These are phyloP conservation scores for Poeciliopsis turrubarensis DNA, from an alignment of 2,113 vertebrate species.

Conservation along the genomic window DNA sequence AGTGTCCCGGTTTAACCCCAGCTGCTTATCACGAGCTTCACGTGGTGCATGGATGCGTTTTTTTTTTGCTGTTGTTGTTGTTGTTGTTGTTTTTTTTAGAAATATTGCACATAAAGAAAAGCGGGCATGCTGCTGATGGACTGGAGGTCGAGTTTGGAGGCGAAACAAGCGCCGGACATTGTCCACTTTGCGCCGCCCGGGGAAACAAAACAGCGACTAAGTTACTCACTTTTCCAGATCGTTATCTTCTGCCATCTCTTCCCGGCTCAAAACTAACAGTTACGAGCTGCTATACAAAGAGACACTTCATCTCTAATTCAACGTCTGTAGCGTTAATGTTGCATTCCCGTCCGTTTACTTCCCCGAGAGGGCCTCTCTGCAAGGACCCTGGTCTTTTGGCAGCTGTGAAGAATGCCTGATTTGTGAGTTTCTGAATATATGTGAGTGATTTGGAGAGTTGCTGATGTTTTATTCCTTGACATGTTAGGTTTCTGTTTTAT, in stretches of 20 bases:
- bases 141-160: not conserved
- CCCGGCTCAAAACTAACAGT: not conserved
- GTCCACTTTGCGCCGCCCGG: not conserved
- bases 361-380: constrained; percentile 35
- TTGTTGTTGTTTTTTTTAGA: too few relatives aligned
- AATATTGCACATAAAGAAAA: not conserved
- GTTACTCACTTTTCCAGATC: constrained; percentile 76
- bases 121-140: not conserved
- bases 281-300: too few relatives aligned
- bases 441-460: too few relatives aligned
- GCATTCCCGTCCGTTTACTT: constrained; percentile 58
- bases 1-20: constrained; percentile 58
- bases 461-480: too few relatives aligned
- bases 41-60: not conserved
- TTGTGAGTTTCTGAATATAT: not conserved
- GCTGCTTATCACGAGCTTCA: constrained; percentile 43
- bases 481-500: too few relatives aligned
- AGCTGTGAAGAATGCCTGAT: constrained; percentile 39
- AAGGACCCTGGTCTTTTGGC: constrained; percentile 48
- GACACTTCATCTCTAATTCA: constrained; percentile 8
- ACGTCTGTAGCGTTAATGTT: not conserved
- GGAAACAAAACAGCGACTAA: not conserved
- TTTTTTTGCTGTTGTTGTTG: too few relatives aligned
- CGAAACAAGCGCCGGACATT: too few relatives aligned
- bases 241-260: constrained; percentile 68